phyloP scores from a whole-genome alignment of 2,113 vertebrate species.

The Arizona elegans region DNA sequence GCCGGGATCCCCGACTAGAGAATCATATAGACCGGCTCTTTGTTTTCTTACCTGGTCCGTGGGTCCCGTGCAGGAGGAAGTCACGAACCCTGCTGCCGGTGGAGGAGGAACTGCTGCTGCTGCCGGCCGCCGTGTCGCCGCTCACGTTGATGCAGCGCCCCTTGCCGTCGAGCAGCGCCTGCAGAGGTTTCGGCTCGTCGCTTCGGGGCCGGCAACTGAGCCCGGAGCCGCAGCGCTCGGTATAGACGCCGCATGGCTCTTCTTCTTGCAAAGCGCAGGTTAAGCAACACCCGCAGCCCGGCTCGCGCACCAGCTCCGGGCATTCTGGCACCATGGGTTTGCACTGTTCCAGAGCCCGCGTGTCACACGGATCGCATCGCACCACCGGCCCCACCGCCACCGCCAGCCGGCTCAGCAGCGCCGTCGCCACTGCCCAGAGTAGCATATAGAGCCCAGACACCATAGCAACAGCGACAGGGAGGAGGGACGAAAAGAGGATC shows the following conservation, averaged over 20 bases:
- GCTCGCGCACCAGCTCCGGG: constrained; percentile 82
- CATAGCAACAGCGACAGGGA: constrained; percentile 70
- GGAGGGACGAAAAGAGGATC: not conserved
- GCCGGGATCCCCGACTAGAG: not conserved
- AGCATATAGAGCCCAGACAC: constrained; percentile 67
- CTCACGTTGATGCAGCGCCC: constrained; percentile 80
- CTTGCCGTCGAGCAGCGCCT: constrained; percentile 85
- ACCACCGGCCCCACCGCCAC: constrained; percentile 79
- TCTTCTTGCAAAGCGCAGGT: constrained; percentile 82
- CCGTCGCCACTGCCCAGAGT: constrained; percentile 73
- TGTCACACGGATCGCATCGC: constrained; percentile 86
- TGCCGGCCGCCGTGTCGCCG: not conserved
- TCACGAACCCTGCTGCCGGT: constrained; percentile 39
- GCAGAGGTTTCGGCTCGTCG: constrained; percentile 80
- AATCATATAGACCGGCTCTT: not conserved
- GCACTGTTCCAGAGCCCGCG: constrained; percentile 78
- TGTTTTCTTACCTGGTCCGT: constrained; percentile 72
- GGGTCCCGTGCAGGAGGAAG: constrained; percentile 58
- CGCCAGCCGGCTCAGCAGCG: constrained; percentile 58
- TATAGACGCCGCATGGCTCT: constrained; percentile 86
- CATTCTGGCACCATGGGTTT: constrained; percentile 78
- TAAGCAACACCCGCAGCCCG: constrained; percentile 91
- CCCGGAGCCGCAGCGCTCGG: constrained; percentile 81
- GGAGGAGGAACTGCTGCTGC: constrained; percentile 49
- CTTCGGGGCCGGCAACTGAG: constrained; percentile 78